Evolutionary conservation across 1,140 invertebrate genomes (phyloP), one percentile per base, ranked within the genome.

Genomic region (Papilio glaucus): DNA sequence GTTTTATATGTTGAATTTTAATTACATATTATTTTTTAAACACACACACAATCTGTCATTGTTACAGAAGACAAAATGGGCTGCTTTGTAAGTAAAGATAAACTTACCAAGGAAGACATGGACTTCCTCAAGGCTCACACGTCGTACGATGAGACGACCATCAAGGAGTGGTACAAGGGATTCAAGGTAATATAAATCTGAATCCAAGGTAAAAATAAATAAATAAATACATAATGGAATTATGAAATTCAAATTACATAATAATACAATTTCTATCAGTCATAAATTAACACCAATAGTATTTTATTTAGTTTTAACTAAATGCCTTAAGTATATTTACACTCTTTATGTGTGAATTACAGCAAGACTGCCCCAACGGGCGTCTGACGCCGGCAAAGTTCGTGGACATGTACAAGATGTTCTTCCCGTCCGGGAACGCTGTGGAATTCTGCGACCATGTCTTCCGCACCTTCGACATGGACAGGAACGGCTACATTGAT

Each of bases 351-450:
- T 71, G 76, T 70, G 18, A 82, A 82, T 96, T 97, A 77, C 96
- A 99, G 98, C 98, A 99, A 98, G 99, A 99, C 94, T 99, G 99
- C 94, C 99, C 99, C 13, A 99, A 99, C 91, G 99, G 99, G 73
- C 95, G 98, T 89, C 94, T 99, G 84, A 99, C 98, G 53, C 98
- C 98, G 67, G 97, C 98, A 70, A 99, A 99, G 94, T 99, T 99
- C 93, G 98, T 99, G 84, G 98, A 99, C 94, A 99, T 99, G 96
- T 99, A 99, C 94, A 99, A 98, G 95, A 98, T 98, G 97, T 98
- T 99, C 95, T 99, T 99, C 94, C 98, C 99, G 10, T 98, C 97
- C 84, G 98, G 99, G 69, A 98, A 99, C 88, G 99, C 99, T 21
- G 98, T 99, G 90, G 98, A 99, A 93, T 99, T 99, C 94, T 99